Conservation (phyloP, 2,797 vertebrate species). For the Cyclura pinguis region DNA sequence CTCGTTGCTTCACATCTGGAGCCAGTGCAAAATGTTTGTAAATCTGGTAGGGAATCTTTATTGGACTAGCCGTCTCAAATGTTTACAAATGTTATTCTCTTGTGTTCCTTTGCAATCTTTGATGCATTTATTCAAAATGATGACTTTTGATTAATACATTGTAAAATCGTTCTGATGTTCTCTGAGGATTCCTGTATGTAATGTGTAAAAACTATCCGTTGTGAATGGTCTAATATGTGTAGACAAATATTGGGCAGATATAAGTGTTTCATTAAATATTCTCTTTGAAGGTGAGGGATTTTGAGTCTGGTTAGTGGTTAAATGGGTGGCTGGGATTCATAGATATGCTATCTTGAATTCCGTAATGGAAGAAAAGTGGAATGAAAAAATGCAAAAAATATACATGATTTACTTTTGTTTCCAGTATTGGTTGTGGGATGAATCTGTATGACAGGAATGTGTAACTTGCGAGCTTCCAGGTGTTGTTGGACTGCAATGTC, state of each 20-base stretch:
- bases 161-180: slow-evolving; percentile 57
- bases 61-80: slow-evolving; percentile 6
- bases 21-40: slow-evolving; percentile 14
- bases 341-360: background rate
- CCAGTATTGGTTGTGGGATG: background rate
- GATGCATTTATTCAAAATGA: slow-evolving; percentile 73
- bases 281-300: background rate
- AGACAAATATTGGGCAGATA: background rate
- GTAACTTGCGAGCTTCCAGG: too few species aligned
- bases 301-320: background rate
- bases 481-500: too few species aligned
- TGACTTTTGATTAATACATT: slow-evolving; percentile 68
- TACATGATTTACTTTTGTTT: slow-evolving; percentile 16
- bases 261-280: background rate
- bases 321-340: background rate
- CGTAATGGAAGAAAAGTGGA: background rate
- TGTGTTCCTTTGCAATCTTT: slow-evolving; percentile 74
- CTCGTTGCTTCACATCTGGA: slow-evolving; percentile 39
- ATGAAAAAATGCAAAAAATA: background rate
- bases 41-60: slow-evolving; percentile 6
- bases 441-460: background rate
- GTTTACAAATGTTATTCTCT: background rate
- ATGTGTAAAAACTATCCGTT: slow-evolving; percentile 68
- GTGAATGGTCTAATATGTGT: slow-evolving; percentile 69
- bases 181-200: slow-evolving; percentile 60